Percentiles rank a stretch among this genome's conserved stretches.
phyloP scores from a whole-genome alignment of 1,140 invertebrate genomes.

The Zaprionus capensis region DNA sequence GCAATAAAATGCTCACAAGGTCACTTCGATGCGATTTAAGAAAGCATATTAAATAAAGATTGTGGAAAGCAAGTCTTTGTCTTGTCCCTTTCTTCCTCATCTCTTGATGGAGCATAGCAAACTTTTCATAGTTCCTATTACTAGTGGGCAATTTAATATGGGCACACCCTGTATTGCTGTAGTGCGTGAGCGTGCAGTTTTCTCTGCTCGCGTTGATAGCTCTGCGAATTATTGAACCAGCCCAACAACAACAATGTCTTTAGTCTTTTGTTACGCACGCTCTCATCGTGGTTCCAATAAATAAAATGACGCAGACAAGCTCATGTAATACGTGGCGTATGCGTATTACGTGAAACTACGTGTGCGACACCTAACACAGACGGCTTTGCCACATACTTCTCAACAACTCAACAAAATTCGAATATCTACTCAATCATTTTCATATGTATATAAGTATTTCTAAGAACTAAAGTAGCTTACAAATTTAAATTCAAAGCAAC shows the following conservation, averaged over 20 bases:
- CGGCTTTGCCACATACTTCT: conserved; percentile 35
- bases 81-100: no score
- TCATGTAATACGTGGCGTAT: conserved; percentile 37
- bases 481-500: neutral
- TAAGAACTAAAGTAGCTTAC: neutral
- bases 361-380: neutral
- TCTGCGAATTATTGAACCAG: conserved; percentile 47
- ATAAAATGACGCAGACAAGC: conserved; percentile 51
- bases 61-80: no score
- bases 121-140: no score
- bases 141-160: neutral
- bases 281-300: conserved; percentile 38
- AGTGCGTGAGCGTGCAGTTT: conserved; percentile 5
- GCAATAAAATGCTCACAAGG: neutral
- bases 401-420: neutral
- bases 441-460: neutral
- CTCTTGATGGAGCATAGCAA: no score
- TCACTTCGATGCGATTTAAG: neutral
- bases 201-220: conserved; percentile 22
- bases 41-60: neutral
- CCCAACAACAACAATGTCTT: conserved; percentile 11
- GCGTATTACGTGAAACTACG: conserved; percentile 2
- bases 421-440: conserved; percentile 12
- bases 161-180: conserved; percentile 12
- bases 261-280: conserved; percentile 2